A percentile compares a stretch with the other conserved stretches of the same genome.
phyloP scores from a whole-genome alignment of 2,888 invertebrate species.

The Blera fallax region DNA sequence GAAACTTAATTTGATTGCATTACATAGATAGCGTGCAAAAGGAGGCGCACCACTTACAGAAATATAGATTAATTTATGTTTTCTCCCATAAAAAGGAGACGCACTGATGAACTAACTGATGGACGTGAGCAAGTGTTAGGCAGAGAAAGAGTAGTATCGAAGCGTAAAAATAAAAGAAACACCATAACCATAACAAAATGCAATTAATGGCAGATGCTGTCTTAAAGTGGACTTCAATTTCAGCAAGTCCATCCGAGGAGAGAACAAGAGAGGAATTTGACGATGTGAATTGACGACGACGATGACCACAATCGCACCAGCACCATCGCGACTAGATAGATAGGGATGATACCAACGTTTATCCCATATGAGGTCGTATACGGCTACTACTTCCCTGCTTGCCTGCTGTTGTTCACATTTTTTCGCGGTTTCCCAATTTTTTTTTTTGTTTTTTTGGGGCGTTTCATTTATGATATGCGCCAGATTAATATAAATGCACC shows the following conservation, averaged over 20 bases:
- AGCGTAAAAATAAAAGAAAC: conserved; percentile 1
- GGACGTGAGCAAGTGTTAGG: conserved; percentile 49
- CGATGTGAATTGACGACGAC: conserved; percentile 15
- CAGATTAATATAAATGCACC: conserved; percentile 76
- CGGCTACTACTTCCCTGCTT: conserved; percentile 14
- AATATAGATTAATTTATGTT: conserved; percentile 70
- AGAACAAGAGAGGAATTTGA: conserved; percentile 3
- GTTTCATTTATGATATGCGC: conserved; percentile 76
- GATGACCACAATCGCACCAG: conserved; percentile 52
- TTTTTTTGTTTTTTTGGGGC: conserved; percentile 67
- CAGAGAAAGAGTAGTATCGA: not conserved
- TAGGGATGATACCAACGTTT: conserved; percentile 62
- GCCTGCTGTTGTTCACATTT: conserved; percentile 31
- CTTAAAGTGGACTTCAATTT: conserved; percentile 64
- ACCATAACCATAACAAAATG: conserved; percentile 56
- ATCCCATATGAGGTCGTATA: conserved; percentile 38
- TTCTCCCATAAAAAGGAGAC: conserved; percentile 2
- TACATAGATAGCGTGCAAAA: conserved; percentile 74
- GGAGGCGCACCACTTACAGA: conserved; percentile 70
- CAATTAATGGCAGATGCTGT: conserved; percentile 73
- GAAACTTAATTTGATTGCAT: conserved; percentile 75
- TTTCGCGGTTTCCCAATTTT: conserved; percentile 20
- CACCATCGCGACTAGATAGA: conserved; percentile 68
- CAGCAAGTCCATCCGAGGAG: conserved; percentile 15
- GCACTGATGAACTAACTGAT: conserved; percentile 12